These are phyloP conservation scores for Pseudopipra pipra DNA, from an alignment of 2,113 vertebrate species.

Conservation along the genomic window DNA sequence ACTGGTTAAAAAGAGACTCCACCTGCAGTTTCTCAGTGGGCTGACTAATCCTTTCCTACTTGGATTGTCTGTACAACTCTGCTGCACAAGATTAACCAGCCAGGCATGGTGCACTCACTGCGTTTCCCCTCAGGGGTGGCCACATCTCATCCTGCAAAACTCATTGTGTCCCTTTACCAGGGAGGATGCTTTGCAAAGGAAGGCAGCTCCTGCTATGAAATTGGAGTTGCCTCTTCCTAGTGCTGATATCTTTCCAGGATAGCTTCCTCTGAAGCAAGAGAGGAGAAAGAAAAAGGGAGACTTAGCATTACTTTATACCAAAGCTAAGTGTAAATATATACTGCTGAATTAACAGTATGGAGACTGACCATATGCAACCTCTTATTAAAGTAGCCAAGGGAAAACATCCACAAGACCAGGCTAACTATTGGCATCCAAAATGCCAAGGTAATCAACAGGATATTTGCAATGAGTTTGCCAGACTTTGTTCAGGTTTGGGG, in stretches of 20 bases:
- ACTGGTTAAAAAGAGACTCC: constrained; percentile 7
- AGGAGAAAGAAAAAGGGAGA: not conserved
- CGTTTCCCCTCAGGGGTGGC: not conserved
- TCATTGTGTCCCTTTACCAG: not conserved
- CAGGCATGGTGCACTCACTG: not conserved
- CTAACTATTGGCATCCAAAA: not conserved
- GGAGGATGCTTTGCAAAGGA: not conserved
- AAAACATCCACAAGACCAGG: not conserved
- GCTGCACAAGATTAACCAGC: not conserved
- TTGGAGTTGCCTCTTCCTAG: not conserved
- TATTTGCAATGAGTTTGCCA: not conserved
- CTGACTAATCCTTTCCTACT: constrained; percentile 36
- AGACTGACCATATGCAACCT: not conserved
- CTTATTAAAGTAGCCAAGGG: not conserved
- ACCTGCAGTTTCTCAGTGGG: constrained; percentile 35
- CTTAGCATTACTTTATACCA: not conserved
- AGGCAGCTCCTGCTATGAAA: not conserved
- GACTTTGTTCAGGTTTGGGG: not conserved
- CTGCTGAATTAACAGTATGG: not conserved
- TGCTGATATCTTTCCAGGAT: not conserved
- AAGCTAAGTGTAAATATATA: not conserved
- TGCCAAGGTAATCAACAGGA: not conserved
- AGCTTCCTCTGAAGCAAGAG: constrained; percentile 10
- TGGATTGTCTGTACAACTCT: not conserved
- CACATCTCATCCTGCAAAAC: not conserved